Conservation (phyloP, 2,797 vertebrate genomes). For the Echeneis naucrates region DNA sequence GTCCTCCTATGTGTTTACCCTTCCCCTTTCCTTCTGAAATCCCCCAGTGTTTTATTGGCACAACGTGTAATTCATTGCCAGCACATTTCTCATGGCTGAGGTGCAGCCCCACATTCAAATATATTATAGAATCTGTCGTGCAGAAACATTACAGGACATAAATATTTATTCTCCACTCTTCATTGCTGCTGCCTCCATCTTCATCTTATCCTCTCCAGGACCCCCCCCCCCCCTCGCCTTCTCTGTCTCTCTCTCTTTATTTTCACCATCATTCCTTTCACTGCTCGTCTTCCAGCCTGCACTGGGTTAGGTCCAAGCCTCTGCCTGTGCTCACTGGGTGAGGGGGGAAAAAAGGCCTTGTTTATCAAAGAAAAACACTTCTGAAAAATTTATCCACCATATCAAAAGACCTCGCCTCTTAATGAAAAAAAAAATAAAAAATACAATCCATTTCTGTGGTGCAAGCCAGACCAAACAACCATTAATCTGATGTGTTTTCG, state of each 20-base stretch:
- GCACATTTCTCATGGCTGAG: conserved; percentile 74
- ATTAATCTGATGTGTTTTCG: conserved; percentile 61
- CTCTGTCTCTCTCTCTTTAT: conserved; percentile 12
- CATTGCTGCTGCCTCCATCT: conserved; percentile 68
- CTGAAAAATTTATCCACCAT: conserved; percentile 77
- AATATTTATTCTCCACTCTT: conserved; percentile 82
- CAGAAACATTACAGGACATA: conserved; percentile 83
- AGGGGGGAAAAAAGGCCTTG: conserved; percentile 55
- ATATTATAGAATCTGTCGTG: conserved; percentile 80
- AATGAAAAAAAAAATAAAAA: conserved; percentile 70
- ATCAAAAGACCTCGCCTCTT: conserved; percentile 76
- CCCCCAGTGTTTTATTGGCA: conserved; percentile 68
- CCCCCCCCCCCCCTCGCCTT: background rate
- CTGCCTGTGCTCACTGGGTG: conserved; percentile 41
- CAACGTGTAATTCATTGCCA: conserved; percentile 59
- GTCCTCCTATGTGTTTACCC: conserved; percentile 38
- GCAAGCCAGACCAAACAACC: conserved; percentile 57
- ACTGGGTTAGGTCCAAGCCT: conserved; percentile 58
- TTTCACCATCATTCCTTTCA: conserved; percentile 58
- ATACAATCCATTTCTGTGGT: conserved; percentile 66
- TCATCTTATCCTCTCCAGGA: conserved; percentile 67
- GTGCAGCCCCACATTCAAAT: conserved; percentile 73
- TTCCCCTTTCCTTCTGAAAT: conserved; percentile 54
- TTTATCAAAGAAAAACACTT: conserved; percentile 78
- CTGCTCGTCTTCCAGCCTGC: conserved; percentile 58